Evolutionary conservation across 1,140 invertebrate genomes (phyloP).

Genomic region (Cheumatopsyche charites): DNA sequence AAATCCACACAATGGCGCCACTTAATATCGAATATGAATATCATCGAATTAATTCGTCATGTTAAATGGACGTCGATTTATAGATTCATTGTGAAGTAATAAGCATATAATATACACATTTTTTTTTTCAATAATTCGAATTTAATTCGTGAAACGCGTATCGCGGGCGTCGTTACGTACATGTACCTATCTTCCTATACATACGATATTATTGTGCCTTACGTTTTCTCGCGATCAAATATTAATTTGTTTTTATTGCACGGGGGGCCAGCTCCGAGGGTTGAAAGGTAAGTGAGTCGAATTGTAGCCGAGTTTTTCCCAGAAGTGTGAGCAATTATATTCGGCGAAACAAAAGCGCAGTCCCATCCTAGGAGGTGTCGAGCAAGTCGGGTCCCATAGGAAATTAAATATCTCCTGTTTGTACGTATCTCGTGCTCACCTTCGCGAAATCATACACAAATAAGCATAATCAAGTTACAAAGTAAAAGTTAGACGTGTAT

Average conservation of each 20-base stretch:
- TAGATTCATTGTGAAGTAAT: background rate
- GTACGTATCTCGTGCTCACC: constrained; percentile 27
- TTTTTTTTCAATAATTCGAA: background rate
- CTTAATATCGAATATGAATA: background rate
- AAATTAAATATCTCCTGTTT: constrained; percentile 44
- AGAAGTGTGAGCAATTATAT: constrained; percentile 33
- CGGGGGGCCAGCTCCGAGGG: background rate
- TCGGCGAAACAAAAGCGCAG: constrained; percentile 29
- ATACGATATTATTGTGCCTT: too few species aligned
- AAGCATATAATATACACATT: background rate
- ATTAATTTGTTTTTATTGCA: constrained; percentile 26
- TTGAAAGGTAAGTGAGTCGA: background rate
- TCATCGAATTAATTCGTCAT: constrained; percentile 11
- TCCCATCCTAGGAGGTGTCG: constrained; percentile 31
- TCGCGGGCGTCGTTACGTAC: too few species aligned
- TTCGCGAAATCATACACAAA: constrained; percentile 40
- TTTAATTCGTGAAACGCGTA: too few species aligned
- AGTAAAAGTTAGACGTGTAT: constrained; percentile 8
- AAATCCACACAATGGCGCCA: background rate
- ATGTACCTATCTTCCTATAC: too few species aligned
- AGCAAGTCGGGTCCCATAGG: constrained; percentile 38
- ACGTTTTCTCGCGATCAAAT: constrained; percentile 9
- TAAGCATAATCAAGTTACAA: constrained; percentile 46
- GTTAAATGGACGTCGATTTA: constrained; percentile 18
- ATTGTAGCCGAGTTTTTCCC: constrained; percentile 24